Evolutionary conservation across 2,888 invertebrate species (phyloP).

Genomic region (Megalurothrips usitatus): DNA sequence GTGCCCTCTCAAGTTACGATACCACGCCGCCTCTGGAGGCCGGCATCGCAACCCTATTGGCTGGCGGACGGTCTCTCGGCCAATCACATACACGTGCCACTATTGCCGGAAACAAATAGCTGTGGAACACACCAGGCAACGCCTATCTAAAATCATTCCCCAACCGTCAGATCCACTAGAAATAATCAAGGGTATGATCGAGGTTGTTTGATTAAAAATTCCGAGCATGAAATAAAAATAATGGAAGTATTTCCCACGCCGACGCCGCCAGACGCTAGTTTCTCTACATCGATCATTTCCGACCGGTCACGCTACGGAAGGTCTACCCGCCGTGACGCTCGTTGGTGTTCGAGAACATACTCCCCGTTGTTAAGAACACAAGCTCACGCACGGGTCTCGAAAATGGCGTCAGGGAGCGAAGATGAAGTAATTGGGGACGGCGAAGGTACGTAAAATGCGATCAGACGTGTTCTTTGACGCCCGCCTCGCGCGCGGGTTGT

Average conservation of each 20-base stretch:
- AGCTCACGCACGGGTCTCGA: background rate
- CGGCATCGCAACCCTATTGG: too few relatives aligned
- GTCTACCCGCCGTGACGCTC: too few relatives aligned
- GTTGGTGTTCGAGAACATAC: background rate
- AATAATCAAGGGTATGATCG: too few relatives aligned
- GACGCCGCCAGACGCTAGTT: background rate
- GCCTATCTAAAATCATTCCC: too few relatives aligned
- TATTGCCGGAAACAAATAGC: too few relatives aligned
- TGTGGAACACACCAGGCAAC: too few relatives aligned
- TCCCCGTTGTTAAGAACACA: background rate
- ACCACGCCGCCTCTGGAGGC: background rate
- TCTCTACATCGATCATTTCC: background rate
- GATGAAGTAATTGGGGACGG: slow-evolving; percentile 4
- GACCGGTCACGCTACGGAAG: background rate
- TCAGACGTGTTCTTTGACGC: background rate
- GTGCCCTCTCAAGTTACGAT: background rate
- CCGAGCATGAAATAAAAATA: too few relatives aligned
- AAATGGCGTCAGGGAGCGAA: slow-evolving; percentile 12
- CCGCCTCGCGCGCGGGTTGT: background rate
- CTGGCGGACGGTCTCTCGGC: too few relatives aligned
- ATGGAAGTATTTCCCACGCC: too few relatives aligned
- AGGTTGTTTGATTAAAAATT: too few relatives aligned
- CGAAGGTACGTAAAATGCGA: background rate
- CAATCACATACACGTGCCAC: too few relatives aligned
- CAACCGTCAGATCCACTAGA: too few relatives aligned